These are phyloP conservation scores for Sycophila texana DNA, from an alignment of 2,888 invertebrate species.

Conservation along the genomic window DNA sequence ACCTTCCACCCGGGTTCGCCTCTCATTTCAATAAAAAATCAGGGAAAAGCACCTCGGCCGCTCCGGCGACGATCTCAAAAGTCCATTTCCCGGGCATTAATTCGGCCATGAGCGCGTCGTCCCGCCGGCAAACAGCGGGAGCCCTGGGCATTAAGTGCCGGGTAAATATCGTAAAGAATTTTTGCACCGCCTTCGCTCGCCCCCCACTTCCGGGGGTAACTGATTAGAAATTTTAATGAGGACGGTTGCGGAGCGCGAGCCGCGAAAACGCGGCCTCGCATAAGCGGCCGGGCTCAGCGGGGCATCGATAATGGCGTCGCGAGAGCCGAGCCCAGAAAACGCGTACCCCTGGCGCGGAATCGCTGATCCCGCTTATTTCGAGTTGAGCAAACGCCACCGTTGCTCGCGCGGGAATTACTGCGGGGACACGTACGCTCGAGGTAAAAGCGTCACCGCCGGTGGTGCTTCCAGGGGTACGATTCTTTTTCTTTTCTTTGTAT, in stretches of 20 bases:
- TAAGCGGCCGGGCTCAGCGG: slow-evolving; percentile 61
- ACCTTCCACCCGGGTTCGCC: slow-evolving; percentile 16
- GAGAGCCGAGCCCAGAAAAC: slow-evolving; percentile 10
- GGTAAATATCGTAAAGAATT: slow-evolving; percentile 40
- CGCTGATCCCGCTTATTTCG: slow-evolving; percentile 62
- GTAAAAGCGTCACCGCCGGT: background rate
- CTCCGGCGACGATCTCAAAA: slow-evolving; percentile 22
- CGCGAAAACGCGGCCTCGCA: slow-evolving; percentile 60
- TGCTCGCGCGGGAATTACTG: slow-evolving; percentile 53
- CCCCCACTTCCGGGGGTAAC: slow-evolving; percentile 74
- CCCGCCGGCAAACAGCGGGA: background rate
- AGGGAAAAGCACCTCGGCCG: too few species aligned
- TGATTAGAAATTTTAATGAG: slow-evolving; percentile 78
- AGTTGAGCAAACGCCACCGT: slow-evolving; percentile 53
- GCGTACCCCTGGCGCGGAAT: slow-evolving; percentile 52
- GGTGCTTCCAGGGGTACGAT: too few species aligned
- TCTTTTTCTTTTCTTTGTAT: too few species aligned
- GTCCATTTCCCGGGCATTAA: slow-evolving; percentile 42
- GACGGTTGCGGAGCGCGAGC: slow-evolving; percentile 57
- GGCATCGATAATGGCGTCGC: slow-evolving; percentile 59
- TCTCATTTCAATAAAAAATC: slow-evolving; percentile 20
- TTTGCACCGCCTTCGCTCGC: slow-evolving; percentile 9
- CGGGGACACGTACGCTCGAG: slow-evolving; percentile 46
- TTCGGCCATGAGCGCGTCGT: background rate
- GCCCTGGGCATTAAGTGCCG: slow-evolving; percentile 6